phyloP scores from a whole-genome alignment of 2,113 vertebrate species.

The Stigmatopora argus region DNA sequence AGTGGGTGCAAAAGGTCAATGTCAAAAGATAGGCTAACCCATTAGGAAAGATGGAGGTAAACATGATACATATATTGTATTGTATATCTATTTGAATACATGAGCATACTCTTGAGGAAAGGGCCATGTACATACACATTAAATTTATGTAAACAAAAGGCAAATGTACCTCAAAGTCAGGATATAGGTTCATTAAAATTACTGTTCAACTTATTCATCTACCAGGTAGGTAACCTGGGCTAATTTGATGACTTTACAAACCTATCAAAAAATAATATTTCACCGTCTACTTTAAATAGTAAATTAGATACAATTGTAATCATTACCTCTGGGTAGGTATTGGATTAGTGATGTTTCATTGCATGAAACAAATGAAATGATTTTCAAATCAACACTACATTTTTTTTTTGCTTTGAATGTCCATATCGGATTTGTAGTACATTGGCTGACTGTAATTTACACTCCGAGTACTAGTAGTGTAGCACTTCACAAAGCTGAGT shows the following conservation, averaged over 20 bases:
- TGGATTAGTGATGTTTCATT: too few relatives aligned
- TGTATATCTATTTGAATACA: constrained; percentile 33
- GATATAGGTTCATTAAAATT: background rate
- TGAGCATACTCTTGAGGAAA: constrained; percentile 7
- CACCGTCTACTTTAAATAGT: too few relatives aligned
- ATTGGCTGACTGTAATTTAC: background rate
- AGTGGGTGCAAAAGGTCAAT: constrained; percentile 37
- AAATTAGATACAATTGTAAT: too few relatives aligned
- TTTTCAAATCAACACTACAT: background rate
- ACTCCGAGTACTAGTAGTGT: background rate
- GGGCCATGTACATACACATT: background rate
- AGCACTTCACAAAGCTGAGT: background rate
- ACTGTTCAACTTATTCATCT: background rate
- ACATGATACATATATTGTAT: constrained; percentile 33
- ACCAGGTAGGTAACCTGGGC: background rate
- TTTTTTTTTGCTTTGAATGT: background rate
- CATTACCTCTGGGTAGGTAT: too few relatives aligned
- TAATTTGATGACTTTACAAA: background rate
- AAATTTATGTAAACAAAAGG: background rate
- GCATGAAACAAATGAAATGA: too few relatives aligned
- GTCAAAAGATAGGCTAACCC: constrained; percentile 35
- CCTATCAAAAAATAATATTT: background rate
- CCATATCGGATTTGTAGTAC: background rate
- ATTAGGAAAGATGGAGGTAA: constrained; percentile 17
- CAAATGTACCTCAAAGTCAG: background rate